Evolutionary conservation across 2,797 vertebrate genomes (phyloP), one percentile per base, ranked within the genome.

Genomic region (Etheostoma perlongum): DNA sequence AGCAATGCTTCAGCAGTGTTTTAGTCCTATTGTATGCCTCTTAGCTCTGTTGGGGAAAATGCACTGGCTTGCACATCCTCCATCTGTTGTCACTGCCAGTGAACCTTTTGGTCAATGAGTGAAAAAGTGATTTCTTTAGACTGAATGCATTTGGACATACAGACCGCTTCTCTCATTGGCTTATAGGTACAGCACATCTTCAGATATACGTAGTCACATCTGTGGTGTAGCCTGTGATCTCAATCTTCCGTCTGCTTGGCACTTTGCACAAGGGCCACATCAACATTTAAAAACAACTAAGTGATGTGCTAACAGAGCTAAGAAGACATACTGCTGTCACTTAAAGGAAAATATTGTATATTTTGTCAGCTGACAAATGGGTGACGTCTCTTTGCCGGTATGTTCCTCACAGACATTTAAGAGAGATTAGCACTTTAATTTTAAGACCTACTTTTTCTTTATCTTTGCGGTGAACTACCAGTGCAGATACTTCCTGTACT

Each of bases 351-450:
- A 66, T 62, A 12, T 40, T 49, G 51, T 77, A 59, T 40, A 55
- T 76, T 72, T 59, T 74, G 49, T 78, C 66, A 65, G 12, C 57
- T 52, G 54, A 51, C 52, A 60, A 61, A 27, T 21, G 19, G 55
- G n/a, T 3, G 0, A 44, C 21, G 62, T 78, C 9, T 66, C 58
- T 66, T 46, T 72, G 66, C 18, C 47, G 60, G 21, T 76, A 70
- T 77, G 54, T 74, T 40, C 73, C 49, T 83, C 58, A 63, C 46
- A 46, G 67, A 75, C 30, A 33, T 68, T 74, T 69, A 23, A 62
- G 47, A 80, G 19, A 79, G 51, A 70, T 67, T 58, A 67, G 79
- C 62, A 88, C 87, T 83, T 91, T 87, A 36, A 48, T 69, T 67
- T 55, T 9, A 46, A 64, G 44, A 78, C 27, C 21, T 75, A 51